Percentiles rank a stretch among this genome's conserved stretches.
Conservation (phyloP, 2,797 vertebrate species). For the Eutrigla gurnardus region DNA sequence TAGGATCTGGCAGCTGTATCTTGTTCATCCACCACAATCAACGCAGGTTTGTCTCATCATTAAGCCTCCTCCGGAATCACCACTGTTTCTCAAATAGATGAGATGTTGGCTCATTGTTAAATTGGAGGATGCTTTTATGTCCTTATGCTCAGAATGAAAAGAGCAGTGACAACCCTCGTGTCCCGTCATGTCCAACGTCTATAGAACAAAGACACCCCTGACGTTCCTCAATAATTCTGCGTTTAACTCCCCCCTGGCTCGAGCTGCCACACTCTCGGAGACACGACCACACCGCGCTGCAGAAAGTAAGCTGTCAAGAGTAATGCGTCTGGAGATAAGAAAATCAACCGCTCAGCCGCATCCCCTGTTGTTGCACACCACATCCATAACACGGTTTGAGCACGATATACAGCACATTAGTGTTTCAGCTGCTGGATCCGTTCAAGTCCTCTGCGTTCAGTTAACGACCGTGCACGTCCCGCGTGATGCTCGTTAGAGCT, state of each 20-base stretch:
- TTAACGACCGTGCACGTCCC: slow-evolving; percentile 1
- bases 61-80: slow-evolving; percentile 9
- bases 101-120: slow-evolving; percentile 39
- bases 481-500: slow-evolving; percentile 20
- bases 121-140: slow-evolving; percentile 48
- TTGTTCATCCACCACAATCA: slow-evolving; percentile 9
- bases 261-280: slow-evolving; percentile 78
- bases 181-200: slow-evolving; percentile 63
- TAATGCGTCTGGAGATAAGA: slow-evolving; percentile 52
- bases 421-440: slow-evolving; percentile 37
- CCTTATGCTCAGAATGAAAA: slow-evolving; percentile 57
- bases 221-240: slow-evolving; percentile 75
- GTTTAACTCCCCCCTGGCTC: slow-evolving; percentile 65
- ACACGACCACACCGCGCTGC: slow-evolving; percentile 68
- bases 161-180: slow-evolving; percentile 53
- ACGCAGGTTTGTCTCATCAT: slow-evolving; percentile 20
- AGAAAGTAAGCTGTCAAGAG: slow-evolving; percentile 69
- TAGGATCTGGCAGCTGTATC: slow-evolving; percentile 6
- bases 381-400: slow-evolving; percentile 46
- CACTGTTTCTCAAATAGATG: slow-evolving; percentile 39
- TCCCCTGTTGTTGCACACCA: slow-evolving; percentile 30
- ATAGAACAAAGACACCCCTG: slow-evolving; percentile 74
- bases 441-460: slow-evolving; percentile 23
- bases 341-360: slow-evolving; percentile 58
- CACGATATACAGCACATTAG: slow-evolving; percentile 38